Conservation (phyloP, 2,888 invertebrate genomes). For the Ommatoiulus sabulosus region DNA sequence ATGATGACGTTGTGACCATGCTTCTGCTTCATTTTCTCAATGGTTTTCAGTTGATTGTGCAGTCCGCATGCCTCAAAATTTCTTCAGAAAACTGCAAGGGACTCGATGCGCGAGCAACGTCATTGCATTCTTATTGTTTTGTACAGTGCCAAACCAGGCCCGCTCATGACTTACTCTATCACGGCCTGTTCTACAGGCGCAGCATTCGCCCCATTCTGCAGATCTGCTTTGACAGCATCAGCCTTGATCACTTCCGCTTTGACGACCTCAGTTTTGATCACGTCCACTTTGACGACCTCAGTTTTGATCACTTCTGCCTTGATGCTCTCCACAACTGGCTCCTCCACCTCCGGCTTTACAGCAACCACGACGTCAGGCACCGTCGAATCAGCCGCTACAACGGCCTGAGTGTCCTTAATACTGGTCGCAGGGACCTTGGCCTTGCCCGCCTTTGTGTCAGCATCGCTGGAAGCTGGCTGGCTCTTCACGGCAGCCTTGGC, state of each 20-base stretch:
- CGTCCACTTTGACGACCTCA: too few species aligned
- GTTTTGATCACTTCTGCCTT: too few species aligned
- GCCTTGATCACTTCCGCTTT: background rate
- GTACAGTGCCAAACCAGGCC: too few species aligned
- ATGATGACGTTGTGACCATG: too few species aligned
- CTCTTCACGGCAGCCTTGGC: background rate
- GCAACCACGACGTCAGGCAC: background rate
- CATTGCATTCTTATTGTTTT: too few species aligned
- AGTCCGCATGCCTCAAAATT: too few species aligned
- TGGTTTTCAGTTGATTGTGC: too few species aligned
- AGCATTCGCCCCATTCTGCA: background rate
- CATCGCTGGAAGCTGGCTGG: background rate
- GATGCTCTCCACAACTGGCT: background rate
- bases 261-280: too few species aligned
- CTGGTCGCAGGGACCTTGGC: background rate
- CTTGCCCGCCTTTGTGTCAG: background rate
- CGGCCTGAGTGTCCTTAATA: background rate
- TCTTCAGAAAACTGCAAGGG: too few species aligned
- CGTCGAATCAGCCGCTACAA: conserved; percentile 25
- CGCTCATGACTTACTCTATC: background rate
- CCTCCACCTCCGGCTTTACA: background rate
- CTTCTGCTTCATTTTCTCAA: too few species aligned
- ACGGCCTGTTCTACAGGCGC: background rate
- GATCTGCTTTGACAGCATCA: background rate
- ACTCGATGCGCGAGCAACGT: too few species aligned